These are phyloP conservation scores for Hyles vespertilio DNA, from an alignment of 1,140 invertebrate species.

Conservation along the genomic window DNA sequence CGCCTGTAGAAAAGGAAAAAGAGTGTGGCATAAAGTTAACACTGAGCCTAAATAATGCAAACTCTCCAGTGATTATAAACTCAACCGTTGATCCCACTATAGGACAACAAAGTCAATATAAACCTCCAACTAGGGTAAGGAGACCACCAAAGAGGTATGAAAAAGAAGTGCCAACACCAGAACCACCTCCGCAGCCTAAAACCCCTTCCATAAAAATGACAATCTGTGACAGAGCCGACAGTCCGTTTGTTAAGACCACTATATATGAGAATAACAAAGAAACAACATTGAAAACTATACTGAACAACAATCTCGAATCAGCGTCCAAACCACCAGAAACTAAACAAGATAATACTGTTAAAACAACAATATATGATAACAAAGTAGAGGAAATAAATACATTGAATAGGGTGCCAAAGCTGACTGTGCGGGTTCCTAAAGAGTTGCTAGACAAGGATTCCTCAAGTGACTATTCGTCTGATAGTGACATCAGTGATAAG, in stretches of 20 bases:
- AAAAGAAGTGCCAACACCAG: constrained; percentile 39
- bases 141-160: constrained; percentile 71
- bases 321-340: constrained; percentile 31
- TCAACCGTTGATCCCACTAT: constrained; percentile 66
- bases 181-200: constrained; percentile 30
- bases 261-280: constrained; percentile 63
- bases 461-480: constrained; percentile 72
- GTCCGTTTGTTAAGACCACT: constrained; percentile 68
- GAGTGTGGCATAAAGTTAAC: constrained; percentile 67
- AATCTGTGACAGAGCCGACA: constrained; percentile 69
- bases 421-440: constrained; percentile 72
- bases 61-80: constrained; percentile 68
- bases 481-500: constrained; percentile 78
- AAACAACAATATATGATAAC: constrained; percentile 69
- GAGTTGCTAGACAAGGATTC: constrained; percentile 71
- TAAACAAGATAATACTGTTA: constrained; percentile 53
- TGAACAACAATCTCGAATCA: constrained; percentile 60
- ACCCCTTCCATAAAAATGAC: constrained; percentile 66
- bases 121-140: constrained; percentile 62
- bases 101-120: constrained; percentile 52
- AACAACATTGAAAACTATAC: constrained; percentile 47
- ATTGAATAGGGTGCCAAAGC: constrained; percentile 69
- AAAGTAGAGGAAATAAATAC: constrained; percentile 62
- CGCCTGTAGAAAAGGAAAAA: constrained; percentile 41
- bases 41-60: constrained; percentile 66